These are phyloP conservation scores for Aphis craccivora DNA, from an alignment of 1,140 invertebrate genomes.

Conservation along the genomic window DNA sequence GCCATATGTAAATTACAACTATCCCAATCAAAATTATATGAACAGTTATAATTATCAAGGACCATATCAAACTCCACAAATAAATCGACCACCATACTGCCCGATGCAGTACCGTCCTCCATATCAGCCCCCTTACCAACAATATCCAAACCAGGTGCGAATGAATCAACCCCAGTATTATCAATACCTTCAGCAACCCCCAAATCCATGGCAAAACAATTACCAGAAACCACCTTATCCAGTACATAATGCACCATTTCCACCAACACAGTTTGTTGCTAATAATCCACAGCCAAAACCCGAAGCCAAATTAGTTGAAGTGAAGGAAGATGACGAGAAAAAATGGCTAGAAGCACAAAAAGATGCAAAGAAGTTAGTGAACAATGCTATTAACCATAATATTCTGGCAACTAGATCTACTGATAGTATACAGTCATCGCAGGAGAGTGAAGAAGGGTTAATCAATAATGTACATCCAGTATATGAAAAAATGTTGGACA, in stretches of 20 bases:
- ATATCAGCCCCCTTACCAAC: conserved; percentile 44
- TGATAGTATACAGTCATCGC: conserved; percentile 40
- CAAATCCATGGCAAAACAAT: conserved; percentile 34
- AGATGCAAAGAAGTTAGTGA: conserved; percentile 43
- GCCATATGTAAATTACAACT: conserved; percentile 37
- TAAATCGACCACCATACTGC: conserved; percentile 50
- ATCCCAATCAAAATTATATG: conserved; percentile 46
- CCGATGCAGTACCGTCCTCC: conserved; percentile 44
- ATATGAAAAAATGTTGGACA: conserved; percentile 32
- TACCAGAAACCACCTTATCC: conserved; percentile 47
- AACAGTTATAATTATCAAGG: conserved; percentile 39
- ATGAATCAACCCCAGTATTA: conserved; percentile 49
- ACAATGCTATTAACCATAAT: conserved; percentile 41
- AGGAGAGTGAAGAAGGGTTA: conserved; percentile 46
- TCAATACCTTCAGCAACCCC: conserved; percentile 44
- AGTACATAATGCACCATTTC: conserved; percentile 45
- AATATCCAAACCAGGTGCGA: conserved; percentile 40
- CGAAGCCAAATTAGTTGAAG: conserved; percentile 47
- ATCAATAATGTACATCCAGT: conserved; percentile 40
- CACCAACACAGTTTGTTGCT: conserved; percentile 38
- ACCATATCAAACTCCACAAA: conserved; percentile 27
- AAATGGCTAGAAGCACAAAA: conserved; percentile 54
- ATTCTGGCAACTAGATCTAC: conserved; percentile 36
- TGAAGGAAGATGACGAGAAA: conserved; percentile 54
- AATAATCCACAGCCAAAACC: conserved; percentile 44